These are phyloP conservation scores for Dendrocincla tyrannina DNA, from an alignment of 2,797 vertebrate species.

Conservation along the genomic window DNA sequence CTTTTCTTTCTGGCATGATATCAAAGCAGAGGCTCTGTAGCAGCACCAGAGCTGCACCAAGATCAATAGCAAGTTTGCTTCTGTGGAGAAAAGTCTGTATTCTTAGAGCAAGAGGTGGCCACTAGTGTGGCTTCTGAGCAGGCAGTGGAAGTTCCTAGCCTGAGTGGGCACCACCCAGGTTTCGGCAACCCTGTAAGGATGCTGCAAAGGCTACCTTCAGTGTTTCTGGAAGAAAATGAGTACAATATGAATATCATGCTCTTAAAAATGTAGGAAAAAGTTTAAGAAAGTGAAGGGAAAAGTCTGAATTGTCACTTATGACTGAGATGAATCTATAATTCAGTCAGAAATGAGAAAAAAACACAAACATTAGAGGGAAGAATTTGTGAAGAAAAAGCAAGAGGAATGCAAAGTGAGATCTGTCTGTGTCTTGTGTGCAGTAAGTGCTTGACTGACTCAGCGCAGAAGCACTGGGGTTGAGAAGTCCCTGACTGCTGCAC, in stretches of 20 bases:
- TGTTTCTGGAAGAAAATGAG: background rate
- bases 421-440: fast-evolving
- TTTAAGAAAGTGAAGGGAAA: background rate
- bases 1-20: background rate
- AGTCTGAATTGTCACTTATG: background rate
- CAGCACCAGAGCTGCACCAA: background rate
- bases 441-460: fast-evolving
- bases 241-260: background rate
- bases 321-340: background rate
- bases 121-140: background rate
- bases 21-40: background rate
- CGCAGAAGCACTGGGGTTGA: background rate
- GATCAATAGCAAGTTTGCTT: background rate
- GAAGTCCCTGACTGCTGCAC: background rate
- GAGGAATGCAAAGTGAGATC: background rate
- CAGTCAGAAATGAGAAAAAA: background rate
- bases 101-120: too few species aligned
- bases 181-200: too few species aligned
- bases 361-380: background rate
- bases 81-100: background rate
- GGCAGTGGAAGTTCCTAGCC: background rate
- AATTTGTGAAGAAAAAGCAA: background rate
- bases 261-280: background rate
- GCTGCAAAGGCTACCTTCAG: background rate
- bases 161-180: background rate